Evolutionary conservation across 2,797 vertebrate genomes (phyloP), one percentile per base, ranked within the genome.

Genomic region (Astyanax mexicanus): DNA sequence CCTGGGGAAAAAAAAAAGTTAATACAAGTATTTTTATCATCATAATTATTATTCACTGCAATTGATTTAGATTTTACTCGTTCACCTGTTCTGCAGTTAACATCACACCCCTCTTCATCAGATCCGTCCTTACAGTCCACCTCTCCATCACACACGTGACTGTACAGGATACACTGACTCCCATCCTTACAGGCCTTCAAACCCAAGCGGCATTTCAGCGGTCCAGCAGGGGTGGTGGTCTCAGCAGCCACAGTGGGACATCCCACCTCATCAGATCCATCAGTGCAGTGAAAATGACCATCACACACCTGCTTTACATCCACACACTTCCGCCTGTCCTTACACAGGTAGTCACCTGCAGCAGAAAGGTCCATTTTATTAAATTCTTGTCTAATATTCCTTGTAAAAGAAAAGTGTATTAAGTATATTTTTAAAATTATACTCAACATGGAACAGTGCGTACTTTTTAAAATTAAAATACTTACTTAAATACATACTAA

Each of bases 111-210:
- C 0, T 89, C 83, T 80, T 95, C 93, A 45, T 95, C 93, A 0
- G 92, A 94, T 38, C 90, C 92, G 44, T 94, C 94, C 0, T 29
- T 68, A 60, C 93, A 93, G 84, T 94, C 93, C 4, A 69, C 80
- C 32, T 92, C 90, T 11, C 93, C 93, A 32, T 95, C 90, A 35
- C 94, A 95, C 60, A 93, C 0, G 4, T 88, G 89, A 21, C 86
- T 88, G 17, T 67, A 78, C 19, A 87, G 79, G 27, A 95, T 69
- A 0, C 92, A 94, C 29, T 87, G 92, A 0, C 84, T 86, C 25
- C 92, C 92, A 0, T 96, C 90, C 10, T 6, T 83, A 81, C 96
- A 98, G 2, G 60, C 85, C 51, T 90, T 76, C 17, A 91, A 93
- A 77, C 85, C 91, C 49, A 61, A 84, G 44, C 82, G 92, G 90